Base-by-base conservation (phyloP, 1,140 invertebrate species). In the Heliconius eleuchia region DNA sequence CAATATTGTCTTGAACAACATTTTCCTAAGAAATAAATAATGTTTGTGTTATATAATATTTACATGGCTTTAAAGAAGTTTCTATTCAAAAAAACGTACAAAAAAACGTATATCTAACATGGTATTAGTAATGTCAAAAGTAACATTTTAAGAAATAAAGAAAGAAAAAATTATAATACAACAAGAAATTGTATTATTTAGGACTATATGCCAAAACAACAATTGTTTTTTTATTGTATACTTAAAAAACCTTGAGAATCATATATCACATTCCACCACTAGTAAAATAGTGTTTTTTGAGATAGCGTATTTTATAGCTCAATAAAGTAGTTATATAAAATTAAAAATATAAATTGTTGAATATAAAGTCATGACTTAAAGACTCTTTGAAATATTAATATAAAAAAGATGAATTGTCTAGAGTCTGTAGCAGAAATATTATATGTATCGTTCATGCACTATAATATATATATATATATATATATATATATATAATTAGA, bases 1-100 rank as follows among this genome's bases (percentile, higher is more conserved):
- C 83, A 23, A 34, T 71, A 70, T 78, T 66, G 13, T 87, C 87
- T 27, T 88, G 77, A 34, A 91, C 85, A n/a, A 88, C 82, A 42
- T 86, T 86, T 73, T 89, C 87, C 88, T 91, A 74, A 78, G 23
- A 30, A 73, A 18, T 30, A 27, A 13, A 66, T 30, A 27, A 30
- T 30, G 4, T 11, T 66, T 66, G 27, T 13, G 30, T 11, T 66
- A 66, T 66, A 66, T 66, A n/a, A 60, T 60, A 60, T 60, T 27
- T 27, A 27, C 30, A 57, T 23, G 55, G 55, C 18, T 57, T n/a
- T n/a, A 8, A 57, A 19, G 18, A 57, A n/a, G 6, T 57, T 30
- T 9, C 57, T 66, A 27, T 27, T n/a, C 57, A 66, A 23, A 11
- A 66, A n/a, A 66, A 66, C 11, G 23, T 66, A 66, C 57, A 66